Base-by-base conservation (phyloP, 2,797 vertebrate species). In the Parotocinclus haroldoi region DNA sequence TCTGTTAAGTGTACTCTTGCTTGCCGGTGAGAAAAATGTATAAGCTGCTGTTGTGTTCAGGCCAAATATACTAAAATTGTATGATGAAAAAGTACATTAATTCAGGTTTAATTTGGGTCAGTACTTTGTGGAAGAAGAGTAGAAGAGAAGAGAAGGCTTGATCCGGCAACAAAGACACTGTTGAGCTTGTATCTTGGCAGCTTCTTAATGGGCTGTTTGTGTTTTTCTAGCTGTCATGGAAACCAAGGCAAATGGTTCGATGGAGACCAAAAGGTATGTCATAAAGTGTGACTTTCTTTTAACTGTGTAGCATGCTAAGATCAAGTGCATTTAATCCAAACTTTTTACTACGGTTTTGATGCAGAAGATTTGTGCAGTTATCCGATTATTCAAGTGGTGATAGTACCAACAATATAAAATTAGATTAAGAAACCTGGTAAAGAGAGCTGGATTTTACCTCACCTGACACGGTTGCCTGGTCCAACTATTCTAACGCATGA, bases 161-260 rank as follows among this genome's bases (percentile, higher is more conserved):
- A 14, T n/a, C 59, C 13, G 36, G 45, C 38, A 52, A 72, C 58
- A 72, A 51, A 67, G 70, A 62, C 53, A 44, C 52, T 64, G 61
- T 70, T 52, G n/a, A 53, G 37, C 48, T 61, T 42, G 36, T 63
- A 39, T 54, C 16, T 50, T 71, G 40, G 72, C 59, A 60, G 38
- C 63, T 45, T 58, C 49, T 57, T 71, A 56, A 74, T 71, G 48
- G 38, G 7, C 17, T 65, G 56, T 74, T 61, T 63, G 45, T 58
- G 39, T 69, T 66, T 65, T 44, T 51, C 19, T 72, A 89, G 89
- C 83, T 75, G 87, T 87, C 85, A 96, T 96, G 96, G 95, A 98
- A 89, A 95, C 92, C 84, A 96, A 96, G 83, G 92, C 93, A 87
- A 97, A 97, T 90, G 96, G 95, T 82, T 94, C 94, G 79, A 86